phyloP scores from a whole-genome alignment of 2,113 vertebrate genomes.

The Pipa parva region DNA sequence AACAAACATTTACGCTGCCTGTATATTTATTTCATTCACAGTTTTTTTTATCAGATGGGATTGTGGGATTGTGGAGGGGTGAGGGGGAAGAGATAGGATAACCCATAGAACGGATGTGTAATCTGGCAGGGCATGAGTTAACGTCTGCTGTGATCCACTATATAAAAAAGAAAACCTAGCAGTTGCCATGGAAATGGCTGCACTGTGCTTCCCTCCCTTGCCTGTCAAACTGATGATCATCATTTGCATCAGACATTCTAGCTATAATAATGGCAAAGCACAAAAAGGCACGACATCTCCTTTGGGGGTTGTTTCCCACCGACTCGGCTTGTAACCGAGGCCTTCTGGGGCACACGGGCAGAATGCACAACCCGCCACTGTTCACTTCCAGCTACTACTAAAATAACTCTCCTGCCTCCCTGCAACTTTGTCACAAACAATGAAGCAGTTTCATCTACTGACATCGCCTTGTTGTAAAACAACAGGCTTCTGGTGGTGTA shows the following conservation, averaged over 20 bases:
- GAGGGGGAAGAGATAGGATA: no score
- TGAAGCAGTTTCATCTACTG: not conserved
- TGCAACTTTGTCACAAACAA: not conserved
- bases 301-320: not conserved
- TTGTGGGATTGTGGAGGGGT: no score
- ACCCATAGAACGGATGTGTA: not conserved
- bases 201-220: not conserved
- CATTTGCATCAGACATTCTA: conserved; percentile 19
- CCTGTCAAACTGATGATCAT: conserved; percentile 29
- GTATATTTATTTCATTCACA: no score
- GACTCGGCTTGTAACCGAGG: not conserved
- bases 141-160: conserved; percentile 4
- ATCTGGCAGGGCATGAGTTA: conserved; percentile 5
- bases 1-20: no score
- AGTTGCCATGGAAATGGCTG: conserved; percentile 29
- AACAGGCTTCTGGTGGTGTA: no score
- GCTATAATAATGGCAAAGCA: not conserved
- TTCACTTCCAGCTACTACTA: not conserved
- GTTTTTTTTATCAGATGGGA: no score
- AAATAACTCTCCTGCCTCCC: not conserved
- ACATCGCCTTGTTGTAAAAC: no score
- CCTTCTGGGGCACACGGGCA: no score
- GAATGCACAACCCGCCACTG: not conserved
- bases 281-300: not conserved
- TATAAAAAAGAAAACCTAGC: conserved; percentile 23